Percentiles rank a stretch among this genome's conserved stretches.
These are phyloP conservation scores for Oncorhynchus mykiss DNA, from an alignment of 2,113 vertebrate genomes.

Conservation along the genomic window DNA sequence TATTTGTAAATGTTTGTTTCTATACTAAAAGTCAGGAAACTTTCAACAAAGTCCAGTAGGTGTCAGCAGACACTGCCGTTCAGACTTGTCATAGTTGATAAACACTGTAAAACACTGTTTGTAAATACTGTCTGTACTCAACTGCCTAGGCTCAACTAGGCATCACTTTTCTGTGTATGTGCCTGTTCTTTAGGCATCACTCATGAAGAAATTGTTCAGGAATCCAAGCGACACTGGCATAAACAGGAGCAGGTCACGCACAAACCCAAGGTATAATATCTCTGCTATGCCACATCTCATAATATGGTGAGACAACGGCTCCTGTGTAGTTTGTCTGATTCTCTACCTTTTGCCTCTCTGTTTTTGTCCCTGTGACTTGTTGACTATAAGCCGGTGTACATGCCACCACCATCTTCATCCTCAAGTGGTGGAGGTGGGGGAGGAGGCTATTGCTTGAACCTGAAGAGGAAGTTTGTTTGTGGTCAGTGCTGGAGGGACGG, in stretches of 20 bases:
- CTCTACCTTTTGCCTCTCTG: neutral
- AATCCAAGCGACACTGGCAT: slow-evolving; percentile 83
- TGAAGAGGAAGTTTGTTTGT: slow-evolving; percentile 93
- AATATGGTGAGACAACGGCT: neutral
- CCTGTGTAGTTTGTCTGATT: neutral
- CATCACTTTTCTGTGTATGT: slow-evolving; percentile 11
- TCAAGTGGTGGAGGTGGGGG: slow-evolving; percentile 5
- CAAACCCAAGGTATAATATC: slow-evolving; percentile 68
- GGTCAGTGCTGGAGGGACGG: slow-evolving; percentile 86
- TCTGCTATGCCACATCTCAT: neutral
- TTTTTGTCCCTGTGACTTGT: neutral
- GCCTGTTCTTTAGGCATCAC: slow-evolving; percentile 77
- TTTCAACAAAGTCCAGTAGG: slow-evolving; percentile 8
- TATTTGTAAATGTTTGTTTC: too few species aligned
- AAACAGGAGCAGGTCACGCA: slow-evolving; percentile 74
- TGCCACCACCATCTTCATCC: neutral
- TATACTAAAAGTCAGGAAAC: too few species aligned
- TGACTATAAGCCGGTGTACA: neutral
- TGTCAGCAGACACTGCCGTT: neutral
- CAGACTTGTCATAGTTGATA: too few species aligned
- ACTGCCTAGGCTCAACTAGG: neutral
- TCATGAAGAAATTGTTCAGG: slow-evolving; percentile 86
- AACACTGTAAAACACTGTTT: neutral
- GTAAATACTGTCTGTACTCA: neutral
- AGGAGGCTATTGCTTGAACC: slow-evolving; percentile 43